Evolutionary conservation across 2,113 vertebrate genomes (phyloP).

Genomic region (Neopipo cinnamomea): DNA sequence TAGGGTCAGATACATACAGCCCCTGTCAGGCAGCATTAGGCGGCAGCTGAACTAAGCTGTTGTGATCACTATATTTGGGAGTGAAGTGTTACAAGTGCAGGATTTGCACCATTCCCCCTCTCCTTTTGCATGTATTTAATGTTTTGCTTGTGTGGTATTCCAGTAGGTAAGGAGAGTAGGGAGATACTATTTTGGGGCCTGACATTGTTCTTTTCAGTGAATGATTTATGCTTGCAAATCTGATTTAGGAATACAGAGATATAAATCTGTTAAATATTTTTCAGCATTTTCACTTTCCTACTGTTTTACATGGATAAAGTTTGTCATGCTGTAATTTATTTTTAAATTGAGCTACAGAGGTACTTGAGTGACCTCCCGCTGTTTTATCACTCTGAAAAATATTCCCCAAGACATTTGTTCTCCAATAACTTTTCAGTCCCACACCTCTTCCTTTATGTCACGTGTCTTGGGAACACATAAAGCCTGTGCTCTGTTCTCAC

Average conservation of each 20-base stretch:
- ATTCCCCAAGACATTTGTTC: not conserved
- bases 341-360: not conserved
- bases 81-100: not conserved
- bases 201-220: not conserved
- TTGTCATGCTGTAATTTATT: not conserved
- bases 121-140: accelerated
- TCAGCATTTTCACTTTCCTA: not conserved
- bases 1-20: not conserved
- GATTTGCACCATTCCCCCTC: not conserved
- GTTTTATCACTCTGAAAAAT: not conserved
- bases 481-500: not conserved
- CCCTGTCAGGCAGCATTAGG: not conserved
- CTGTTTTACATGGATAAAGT: not conserved
- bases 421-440: not conserved
- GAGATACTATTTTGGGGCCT: not conserved
- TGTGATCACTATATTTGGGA: not conserved
- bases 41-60: not conserved
- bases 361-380: not conserved
- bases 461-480: not conserved
- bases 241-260: not conserved
- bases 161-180: not conserved
- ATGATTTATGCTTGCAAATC: not conserved
- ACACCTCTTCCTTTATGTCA: not conserved
- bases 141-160: not conserved
- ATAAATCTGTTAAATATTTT: not conserved